These are phyloP conservation scores for Haliclystus octoradiatus DNA, from an alignment of 30 jellyfish, hydroid and myxozoan species.

Conservation along the genomic window DNA sequence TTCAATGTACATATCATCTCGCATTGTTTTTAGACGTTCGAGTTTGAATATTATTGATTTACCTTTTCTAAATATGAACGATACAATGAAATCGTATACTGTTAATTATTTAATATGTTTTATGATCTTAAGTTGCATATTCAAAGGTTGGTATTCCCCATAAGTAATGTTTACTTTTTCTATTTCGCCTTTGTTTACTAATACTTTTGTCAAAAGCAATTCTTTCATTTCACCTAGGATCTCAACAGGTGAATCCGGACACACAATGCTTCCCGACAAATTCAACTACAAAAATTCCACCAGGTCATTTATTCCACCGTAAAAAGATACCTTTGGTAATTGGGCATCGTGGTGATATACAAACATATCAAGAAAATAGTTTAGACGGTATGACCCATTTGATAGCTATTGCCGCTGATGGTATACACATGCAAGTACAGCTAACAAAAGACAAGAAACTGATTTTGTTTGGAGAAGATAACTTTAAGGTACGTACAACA, in stretches of 20 bases:
- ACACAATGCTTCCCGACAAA: neutral
- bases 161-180: too few relatives aligned
- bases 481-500: constrained; percentile 29
- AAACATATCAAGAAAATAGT: constrained; percentile 60
- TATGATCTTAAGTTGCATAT: too few relatives aligned
- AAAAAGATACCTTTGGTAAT: constrained; percentile 53
- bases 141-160: too few relatives aligned
- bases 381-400: constrained; percentile 69
- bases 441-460: constrained; percentile 57
- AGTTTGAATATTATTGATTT: too few relatives aligned
- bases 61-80: too few relatives aligned
- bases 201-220: too few relatives aligned
- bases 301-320: constrained; percentile 48
- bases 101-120: too few relatives aligned
- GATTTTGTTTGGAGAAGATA: constrained; percentile 71
- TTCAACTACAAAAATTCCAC: constrained; percentile 15
- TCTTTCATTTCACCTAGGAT: neutral
- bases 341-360: constrained; percentile 82
- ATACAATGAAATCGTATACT: too few relatives aligned
- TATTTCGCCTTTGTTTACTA: too few relatives aligned
- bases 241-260: neutral
- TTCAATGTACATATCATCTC: too few relatives aligned
- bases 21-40: too few relatives aligned
- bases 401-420: constrained; percentile 42
- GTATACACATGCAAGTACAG: constrained; percentile 88